Percentiles rank a stretch among this genome's conserved stretches.
These are phyloP conservation scores for Catajapyx aquilonaris DNA, from an alignment of 1,140 invertebrate species.

Conservation along the genomic window DNA sequence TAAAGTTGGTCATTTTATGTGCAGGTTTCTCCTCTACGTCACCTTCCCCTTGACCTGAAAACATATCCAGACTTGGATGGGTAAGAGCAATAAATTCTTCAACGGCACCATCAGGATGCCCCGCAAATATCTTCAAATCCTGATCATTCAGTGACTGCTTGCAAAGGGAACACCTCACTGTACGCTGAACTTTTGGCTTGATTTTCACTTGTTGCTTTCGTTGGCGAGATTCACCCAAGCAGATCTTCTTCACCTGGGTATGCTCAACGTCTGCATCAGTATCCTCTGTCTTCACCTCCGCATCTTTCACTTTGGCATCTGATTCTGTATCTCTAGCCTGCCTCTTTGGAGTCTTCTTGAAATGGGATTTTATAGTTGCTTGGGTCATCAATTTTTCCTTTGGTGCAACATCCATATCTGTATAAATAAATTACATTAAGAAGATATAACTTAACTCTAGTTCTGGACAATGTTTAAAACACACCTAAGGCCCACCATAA, in stretches of 20 bases:
- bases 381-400: no score
- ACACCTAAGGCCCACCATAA: no score
- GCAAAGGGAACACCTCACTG: conserved; percentile 28
- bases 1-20: conserved; percentile 40
- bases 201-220: conserved; percentile 1
- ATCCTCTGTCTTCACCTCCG: neutral
- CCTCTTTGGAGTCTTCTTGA: no score
- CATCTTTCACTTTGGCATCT: no score
- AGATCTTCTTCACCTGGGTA: neutral
- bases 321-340: no score
- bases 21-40: conserved; percentile 34
- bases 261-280: neutral
- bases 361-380: no score
- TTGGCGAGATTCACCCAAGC: neutral
- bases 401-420: no score
- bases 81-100: conserved; percentile 57
- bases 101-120: conserved; percentile 47
- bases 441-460: no score
- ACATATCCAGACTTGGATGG: conserved; percentile 48
- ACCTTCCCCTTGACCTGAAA: conserved; percentile 33
- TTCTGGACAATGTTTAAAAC: no score
- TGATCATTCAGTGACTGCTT: conserved; percentile 37
- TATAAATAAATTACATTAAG: no score
- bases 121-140: conserved; percentile 42
- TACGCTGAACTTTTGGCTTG: conserved; percentile 5